Evolutionary conservation across 2,797 vertebrate genomes (phyloP), one percentile per base, ranked within the genome.

Genomic region (Enteromius thamalakanensis): DNA sequence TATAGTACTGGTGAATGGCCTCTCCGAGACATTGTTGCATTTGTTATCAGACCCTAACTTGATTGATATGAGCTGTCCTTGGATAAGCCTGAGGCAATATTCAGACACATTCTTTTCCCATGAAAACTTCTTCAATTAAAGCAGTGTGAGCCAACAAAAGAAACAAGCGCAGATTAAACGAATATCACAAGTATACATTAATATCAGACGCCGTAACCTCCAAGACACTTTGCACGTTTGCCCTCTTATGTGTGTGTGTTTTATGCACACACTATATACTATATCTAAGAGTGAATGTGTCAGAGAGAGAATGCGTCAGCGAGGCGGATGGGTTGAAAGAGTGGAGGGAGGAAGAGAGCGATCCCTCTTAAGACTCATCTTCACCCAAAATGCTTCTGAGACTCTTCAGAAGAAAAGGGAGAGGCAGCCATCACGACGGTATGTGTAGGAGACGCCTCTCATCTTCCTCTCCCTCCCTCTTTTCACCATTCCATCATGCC

Each of bases 1-100:
- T 37, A 58, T 79, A 85, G 80, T 42, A 85, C 77, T 21, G 62
- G 69, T 75, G 26, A 84, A 80, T 64, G 17, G 68, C 58, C 85
- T 86, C 79, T 79, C 85, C 79, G 74, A 86, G 67, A 88, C 86
- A 87, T 26, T 86, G 88, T 88, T 86, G 82, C 86, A 83, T 86
- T 78, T 79, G 79, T 86, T 89, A 89, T 89, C 88, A 88, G 76
- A 76, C 64, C 40, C 64, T 64, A 55, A 88, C 82, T 86, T 83
- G 82, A 87, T 86, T 80, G 87, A 89, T 89, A 89, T 83, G 82
- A 88, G 85, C 75, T 81, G 88, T 89, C 88, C 88, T 89, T 89
- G 87, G 86, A 88, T 87, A 88, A 87, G 87, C 86, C 80, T 14
- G 70, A 76, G 74, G 84, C 67, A 80, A 84, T 82, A 76, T 87